phyloP scores from a whole-genome alignment of 1,140 invertebrate species.

The Hylaeus anthracinus region DNA sequence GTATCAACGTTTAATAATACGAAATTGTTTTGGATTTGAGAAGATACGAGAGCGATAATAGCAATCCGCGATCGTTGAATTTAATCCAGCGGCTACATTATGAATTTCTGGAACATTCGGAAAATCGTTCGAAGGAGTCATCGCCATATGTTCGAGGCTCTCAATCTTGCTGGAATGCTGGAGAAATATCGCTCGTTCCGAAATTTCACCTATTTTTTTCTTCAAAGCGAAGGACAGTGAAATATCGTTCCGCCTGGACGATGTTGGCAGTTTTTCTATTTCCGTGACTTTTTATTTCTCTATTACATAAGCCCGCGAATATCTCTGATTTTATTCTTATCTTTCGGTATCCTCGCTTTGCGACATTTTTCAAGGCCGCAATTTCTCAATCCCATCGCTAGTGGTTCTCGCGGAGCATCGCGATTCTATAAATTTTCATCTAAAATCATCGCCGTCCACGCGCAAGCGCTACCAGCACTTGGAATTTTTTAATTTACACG shows the following conservation, averaged over 20 bases:
- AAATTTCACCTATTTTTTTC: slow-evolving; percentile 15
- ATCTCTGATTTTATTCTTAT: slow-evolving; percentile 46
- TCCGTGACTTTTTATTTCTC: slow-evolving; percentile 34
- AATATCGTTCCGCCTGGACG: slow-evolving; percentile 25
- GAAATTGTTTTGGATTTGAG: neutral
- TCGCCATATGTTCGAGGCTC: slow-evolving; percentile 31
- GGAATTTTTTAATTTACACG: slow-evolving; percentile 38
- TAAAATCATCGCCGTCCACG: slow-evolving; percentile 69
- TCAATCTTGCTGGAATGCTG: slow-evolving; percentile 14
- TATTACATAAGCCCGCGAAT: slow-evolving; percentile 52
- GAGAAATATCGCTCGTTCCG: slow-evolving; percentile 39
- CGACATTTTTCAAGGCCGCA: slow-evolving; percentile 50
- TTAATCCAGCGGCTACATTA: neutral
- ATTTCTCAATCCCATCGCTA: slow-evolving; percentile 8
- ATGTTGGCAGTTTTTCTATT: slow-evolving; percentile 35
- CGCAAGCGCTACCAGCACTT: slow-evolving; percentile 1
- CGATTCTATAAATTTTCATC: slow-evolving; percentile 70
- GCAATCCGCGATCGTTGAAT: neutral
- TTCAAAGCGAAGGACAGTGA: slow-evolving; percentile 36
- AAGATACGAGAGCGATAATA: neutral
- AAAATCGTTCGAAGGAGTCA: neutral
- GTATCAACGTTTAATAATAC: slow-evolving; percentile 37
- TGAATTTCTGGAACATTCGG: neutral
- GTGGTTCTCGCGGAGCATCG: slow-evolving; percentile 6
- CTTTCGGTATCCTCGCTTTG: neutral